Evolutionary conservation across 2,113 vertebrate genomes (phyloP), one percentile per base, ranked within the genome.

Genomic region (Sander vitreus): DNA sequence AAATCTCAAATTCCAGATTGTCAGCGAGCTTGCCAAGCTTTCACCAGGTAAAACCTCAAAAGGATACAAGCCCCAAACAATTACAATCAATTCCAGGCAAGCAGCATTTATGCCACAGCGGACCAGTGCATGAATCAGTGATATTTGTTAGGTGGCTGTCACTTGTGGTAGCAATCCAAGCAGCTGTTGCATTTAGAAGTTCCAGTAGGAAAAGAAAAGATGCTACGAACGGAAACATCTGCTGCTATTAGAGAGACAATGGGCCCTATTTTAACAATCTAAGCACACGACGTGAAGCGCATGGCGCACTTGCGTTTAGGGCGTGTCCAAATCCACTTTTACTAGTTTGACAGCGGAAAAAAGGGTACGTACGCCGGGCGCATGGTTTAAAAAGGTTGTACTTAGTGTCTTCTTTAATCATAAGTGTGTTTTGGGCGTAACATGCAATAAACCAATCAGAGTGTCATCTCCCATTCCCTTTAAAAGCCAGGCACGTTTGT

Each of bases 71-170:
- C 57, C 79, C 50, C 58, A 83, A 70, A 83, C 73, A 80, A 86
- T 88, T 88, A 85, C 66, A 84, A 66, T 73, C 81, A 80, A 77
- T 78, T 87, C 27, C n/a, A 64, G 57, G 54, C 66, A 43, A 50
- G 33, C 51, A 70, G 33, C 51, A 14, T 72, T 86, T 78, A 50
- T 53, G 60, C 59, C 18, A 54, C 64, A 64, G 71, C 27, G 59
- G 84, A 76, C 25, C 47, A n/a, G 57, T 11, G 54, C 67, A 57
- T 77, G 68, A 78, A 78, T 90, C 82, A 69, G 73, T 70, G 65
- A 84, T 70, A 80, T 85, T 58, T 74, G 69, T 85, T 77, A 50
- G 60, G 51, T 47, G 80, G 43, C 51, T 88, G 72, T 91, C 90
- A 88, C 78, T 25, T 73, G 53, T 39, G 65, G 64, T 19, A 11